Evolutionary conservation across 1,140 invertebrate genomes (phyloP).

Genomic region (Paracyclopina nana): DNA sequence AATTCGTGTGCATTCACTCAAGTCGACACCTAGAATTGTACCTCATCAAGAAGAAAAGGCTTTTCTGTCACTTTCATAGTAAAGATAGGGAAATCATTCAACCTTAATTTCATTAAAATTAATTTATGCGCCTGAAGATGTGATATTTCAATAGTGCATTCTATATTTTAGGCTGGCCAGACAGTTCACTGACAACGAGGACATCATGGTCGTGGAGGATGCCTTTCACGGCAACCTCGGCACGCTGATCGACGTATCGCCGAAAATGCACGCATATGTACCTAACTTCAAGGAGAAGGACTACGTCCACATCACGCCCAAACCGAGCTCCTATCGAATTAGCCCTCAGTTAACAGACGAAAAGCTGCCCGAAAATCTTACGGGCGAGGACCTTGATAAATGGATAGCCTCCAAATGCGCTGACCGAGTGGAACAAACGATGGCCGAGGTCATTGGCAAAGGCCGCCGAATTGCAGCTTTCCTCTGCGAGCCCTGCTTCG

Average conservation of each 20-base stretch:
- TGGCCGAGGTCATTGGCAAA: slow-evolving; percentile 13
- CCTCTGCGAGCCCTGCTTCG: slow-evolving; percentile 37
- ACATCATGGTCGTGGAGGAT: slow-evolving; percentile 38
- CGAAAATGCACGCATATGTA: slow-evolving; percentile 32
- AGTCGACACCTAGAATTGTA: no score
- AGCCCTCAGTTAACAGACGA: not conserved
- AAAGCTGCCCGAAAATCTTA: not conserved
- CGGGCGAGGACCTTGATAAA: no score
- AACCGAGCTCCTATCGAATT: slow-evolving; percentile 35
- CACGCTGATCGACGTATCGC: slow-evolving; percentile 35
- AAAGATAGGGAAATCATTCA: no score
- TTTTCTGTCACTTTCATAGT: no score
- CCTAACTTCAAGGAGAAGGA: slow-evolving; percentile 22
- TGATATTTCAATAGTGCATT: no score
- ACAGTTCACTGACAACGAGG: slow-evolving; percentile 32
- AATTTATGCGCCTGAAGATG: no score
- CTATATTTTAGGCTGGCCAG: slow-evolving; percentile 32
- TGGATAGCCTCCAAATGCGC: slow-evolving; percentile 18
- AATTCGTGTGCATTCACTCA: no score
- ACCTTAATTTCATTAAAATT: no score
- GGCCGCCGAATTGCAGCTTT: slow-evolving; percentile 30
- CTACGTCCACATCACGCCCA: slow-evolving; percentile 38
- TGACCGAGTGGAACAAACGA: no score
- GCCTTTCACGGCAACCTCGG: slow-evolving; percentile 40
- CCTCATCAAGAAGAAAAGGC: no score